phyloP scores from a whole-genome alignment of 2,888 invertebrate genomes.

The Platycheirus albimanus region DNA sequence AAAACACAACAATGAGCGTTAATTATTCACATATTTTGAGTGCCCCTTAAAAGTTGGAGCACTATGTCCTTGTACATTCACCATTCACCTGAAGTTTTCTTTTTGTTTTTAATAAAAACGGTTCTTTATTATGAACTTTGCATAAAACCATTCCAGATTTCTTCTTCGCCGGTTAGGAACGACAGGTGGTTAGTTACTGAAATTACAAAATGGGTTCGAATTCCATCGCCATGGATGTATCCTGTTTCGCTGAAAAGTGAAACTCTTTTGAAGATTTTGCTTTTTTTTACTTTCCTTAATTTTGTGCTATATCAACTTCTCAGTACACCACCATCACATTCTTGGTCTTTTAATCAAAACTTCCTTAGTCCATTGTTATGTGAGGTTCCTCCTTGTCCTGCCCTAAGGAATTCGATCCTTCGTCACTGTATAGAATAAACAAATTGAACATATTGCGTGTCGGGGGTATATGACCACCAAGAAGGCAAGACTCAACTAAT shows the following conservation, averaged over 20 bases:
- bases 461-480: conserved; percentile 3
- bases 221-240: conserved; percentile 9
- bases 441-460: conserved; percentile 66
- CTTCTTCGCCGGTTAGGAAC: neutral
- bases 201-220: conserved; percentile 3
- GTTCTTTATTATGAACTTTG: no score
- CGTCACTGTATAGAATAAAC: conserved; percentile 47
- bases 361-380: conserved; percentile 22
- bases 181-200: conserved; percentile 38
- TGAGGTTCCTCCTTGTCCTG: conserved; percentile 3
- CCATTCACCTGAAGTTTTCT: no score
- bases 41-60: no score
- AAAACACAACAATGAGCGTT: no score
- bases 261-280: conserved; percentile 4
- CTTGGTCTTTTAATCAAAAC: conserved; percentile 12
- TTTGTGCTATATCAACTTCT: conserved; percentile 10
- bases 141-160: neutral
- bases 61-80: no score
- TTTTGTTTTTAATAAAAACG: no score
- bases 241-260: conserved; percentile 15
- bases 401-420: conserved; percentile 57
- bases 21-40: no score
- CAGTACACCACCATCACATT: conserved; percentile 35
- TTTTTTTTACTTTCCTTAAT: neutral
- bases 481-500: conserved; percentile 32